These are phyloP conservation scores for Morone chrysops DNA, from an alignment of 2,113 vertebrate species.

Conservation along the genomic window DNA sequence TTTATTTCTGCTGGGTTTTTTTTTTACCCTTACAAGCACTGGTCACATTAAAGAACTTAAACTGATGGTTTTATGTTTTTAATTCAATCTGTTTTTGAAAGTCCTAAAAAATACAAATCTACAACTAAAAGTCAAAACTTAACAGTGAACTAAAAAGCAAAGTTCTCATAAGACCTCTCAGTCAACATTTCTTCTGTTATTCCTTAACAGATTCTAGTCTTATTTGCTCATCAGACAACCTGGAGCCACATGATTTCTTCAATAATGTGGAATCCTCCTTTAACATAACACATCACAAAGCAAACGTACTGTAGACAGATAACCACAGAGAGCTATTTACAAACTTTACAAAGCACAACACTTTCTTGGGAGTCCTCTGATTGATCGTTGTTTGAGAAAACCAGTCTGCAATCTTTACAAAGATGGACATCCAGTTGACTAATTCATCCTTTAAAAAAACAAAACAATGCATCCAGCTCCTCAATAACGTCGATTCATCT, in stretches of 20 bases:
- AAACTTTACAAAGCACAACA: constrained; percentile 41
- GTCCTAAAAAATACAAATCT: background rate
- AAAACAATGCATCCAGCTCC: background rate
- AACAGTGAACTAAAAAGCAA: background rate
- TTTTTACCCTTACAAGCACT: constrained; percentile 1
- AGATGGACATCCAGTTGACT: background rate
- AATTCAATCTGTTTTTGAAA: constrained; percentile 10
- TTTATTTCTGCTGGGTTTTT: background rate
- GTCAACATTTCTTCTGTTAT: background rate
- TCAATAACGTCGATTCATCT: constrained; percentile 97
- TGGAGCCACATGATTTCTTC: background rate
- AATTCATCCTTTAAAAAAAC: background rate
- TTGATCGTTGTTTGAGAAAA: background rate
- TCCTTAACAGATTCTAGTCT: background rate
- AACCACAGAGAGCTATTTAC: constrained; percentile 20
- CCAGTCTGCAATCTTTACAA: background rate
- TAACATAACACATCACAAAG: background rate
- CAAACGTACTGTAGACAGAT: background rate
- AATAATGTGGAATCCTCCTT: background rate
- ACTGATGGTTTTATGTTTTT: constrained; percentile 18
- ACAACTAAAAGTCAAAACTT: background rate
- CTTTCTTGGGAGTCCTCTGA: background rate
- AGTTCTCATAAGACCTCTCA: too few species aligned
- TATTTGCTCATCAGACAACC: background rate
- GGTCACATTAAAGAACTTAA: constrained; percentile 45